Percentiles rank a stretch among this genome's conserved stretches.
phyloP scores from a whole-genome alignment of 2,113 vertebrate genomes.

The Probosciger aterrimus region DNA sequence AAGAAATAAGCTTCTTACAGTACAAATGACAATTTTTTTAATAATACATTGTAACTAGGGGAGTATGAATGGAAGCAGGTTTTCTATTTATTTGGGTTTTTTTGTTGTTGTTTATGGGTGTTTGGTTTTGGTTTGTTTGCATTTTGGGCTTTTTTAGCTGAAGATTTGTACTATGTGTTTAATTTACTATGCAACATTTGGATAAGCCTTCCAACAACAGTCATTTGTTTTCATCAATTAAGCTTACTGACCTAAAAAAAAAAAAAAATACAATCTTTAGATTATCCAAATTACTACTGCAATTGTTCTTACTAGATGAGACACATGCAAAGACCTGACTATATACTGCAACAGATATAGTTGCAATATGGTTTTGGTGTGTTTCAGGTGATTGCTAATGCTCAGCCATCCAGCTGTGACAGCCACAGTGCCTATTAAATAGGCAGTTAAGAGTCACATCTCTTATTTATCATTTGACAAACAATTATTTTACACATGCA shows the following conservation, averaged over 20 bases:
- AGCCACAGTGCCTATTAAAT: rapidly evolving
- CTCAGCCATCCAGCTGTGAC: background rate
- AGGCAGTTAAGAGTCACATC: background rate
- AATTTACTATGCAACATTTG: background rate
- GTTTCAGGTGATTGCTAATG: background rate
- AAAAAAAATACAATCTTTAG: background rate
- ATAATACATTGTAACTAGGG: background rate
- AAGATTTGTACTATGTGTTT: background rate
- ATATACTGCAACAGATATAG: background rate
- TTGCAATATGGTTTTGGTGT: background rate
- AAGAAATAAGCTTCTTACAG: background rate
- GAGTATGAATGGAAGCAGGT: background rate
- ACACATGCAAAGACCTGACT: background rate
- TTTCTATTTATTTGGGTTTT: background rate
- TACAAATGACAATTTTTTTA: background rate
- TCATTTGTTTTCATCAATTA: background rate
- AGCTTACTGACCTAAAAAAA: background rate
- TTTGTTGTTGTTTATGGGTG: background rate
- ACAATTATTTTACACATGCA: background rate
- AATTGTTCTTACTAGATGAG: background rate
- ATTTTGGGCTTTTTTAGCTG: background rate
- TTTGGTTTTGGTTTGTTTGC: background rate
- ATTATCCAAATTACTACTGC: background rate
- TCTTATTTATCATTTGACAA: background rate
- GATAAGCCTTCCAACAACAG: background rate